These are phyloP conservation scores for Nomada ruficornis DNA, from an alignment of 2,888 invertebrate species.

Conservation along the genomic window DNA sequence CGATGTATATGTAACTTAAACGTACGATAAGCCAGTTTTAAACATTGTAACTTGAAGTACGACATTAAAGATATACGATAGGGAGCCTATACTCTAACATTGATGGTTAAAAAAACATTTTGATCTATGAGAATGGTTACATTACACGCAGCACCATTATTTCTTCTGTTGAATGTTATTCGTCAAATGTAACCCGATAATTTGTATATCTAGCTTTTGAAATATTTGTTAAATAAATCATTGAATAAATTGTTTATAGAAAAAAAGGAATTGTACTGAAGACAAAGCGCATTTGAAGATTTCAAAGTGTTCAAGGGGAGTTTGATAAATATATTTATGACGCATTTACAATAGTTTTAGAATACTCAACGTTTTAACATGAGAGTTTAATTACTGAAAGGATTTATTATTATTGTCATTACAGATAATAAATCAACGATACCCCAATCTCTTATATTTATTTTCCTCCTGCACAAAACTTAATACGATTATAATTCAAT, in stretches of 20 bases:
- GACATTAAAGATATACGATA: neutral
- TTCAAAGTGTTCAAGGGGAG: too few species aligned
- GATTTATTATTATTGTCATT: too few species aligned
- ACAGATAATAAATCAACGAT: too few species aligned
- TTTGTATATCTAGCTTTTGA: too few species aligned
- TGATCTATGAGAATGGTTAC: neutral
- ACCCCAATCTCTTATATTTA: too few species aligned
- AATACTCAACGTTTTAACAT: too few species aligned
- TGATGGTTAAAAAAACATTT: neutral
- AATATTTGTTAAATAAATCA: neutral
- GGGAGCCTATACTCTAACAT: neutral
- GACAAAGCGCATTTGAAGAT: too few species aligned
- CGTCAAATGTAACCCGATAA: neutral
- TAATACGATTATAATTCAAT: too few species aligned
- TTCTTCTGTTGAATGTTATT: neutral
- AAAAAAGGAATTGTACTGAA: neutral
- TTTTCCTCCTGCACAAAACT: too few species aligned
- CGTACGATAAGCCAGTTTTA: slow-evolving; percentile 7
- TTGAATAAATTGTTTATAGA: neutral
- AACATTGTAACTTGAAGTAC: slow-evolving; percentile 7
- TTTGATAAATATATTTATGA: too few species aligned
- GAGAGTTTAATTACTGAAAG: too few species aligned
- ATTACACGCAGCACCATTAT: neutral
- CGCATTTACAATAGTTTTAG: too few species aligned
- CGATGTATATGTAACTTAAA: slow-evolving; percentile 21